Conservation (phyloP, 2,113 vertebrate genomes). For the Paracanthobrama guichenoti region DNA sequence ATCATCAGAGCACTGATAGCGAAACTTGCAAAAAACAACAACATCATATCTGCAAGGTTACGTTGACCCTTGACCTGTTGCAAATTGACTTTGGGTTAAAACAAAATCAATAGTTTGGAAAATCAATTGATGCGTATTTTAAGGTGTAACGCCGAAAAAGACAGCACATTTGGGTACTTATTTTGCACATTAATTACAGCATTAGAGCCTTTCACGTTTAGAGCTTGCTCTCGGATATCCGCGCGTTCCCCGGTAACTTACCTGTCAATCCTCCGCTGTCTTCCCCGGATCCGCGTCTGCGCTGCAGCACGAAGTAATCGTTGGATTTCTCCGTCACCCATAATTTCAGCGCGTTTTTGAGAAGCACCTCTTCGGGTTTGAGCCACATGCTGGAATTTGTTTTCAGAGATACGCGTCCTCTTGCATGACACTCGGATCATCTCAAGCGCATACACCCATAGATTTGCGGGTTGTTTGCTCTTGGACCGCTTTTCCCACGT, state of each 20-base stretch:
- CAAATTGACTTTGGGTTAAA: neutral
- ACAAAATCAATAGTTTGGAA: neutral
- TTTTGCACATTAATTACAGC: too few relatives aligned
- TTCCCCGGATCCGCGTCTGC: slow-evolving; percentile 90
- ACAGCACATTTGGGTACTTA: neutral
- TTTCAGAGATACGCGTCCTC: slow-evolving; percentile 46
- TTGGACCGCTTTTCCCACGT: slow-evolving; percentile 79
- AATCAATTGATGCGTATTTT: neutral
- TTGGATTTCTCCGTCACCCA: slow-evolving; percentile 94
- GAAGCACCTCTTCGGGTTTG: slow-evolving; percentile 92
- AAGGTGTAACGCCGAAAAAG: neutral
- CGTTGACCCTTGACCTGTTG: slow-evolving; percentile 2
- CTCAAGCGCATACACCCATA: slow-evolving; percentile 56
- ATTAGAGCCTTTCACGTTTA: neutral
- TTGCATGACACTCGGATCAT: slow-evolving; percentile 64
- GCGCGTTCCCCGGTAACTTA: slow-evolving; percentile 65
- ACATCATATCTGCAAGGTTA: neutral
- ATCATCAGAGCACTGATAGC: too few relatives aligned
- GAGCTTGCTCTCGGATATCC: neutral
- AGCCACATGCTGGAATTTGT: slow-evolving; percentile 85
- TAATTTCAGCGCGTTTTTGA: slow-evolving; percentile 94
- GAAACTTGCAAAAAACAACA: slow-evolving; percentile 3
- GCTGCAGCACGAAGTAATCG: slow-evolving; percentile 91
- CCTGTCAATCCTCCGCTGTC: slow-evolving; percentile 91
- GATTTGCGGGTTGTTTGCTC: slow-evolving; percentile 5